Base-by-base conservation (phyloP, 2,113 vertebrate genomes). In the Smithornis capensis region DNA sequence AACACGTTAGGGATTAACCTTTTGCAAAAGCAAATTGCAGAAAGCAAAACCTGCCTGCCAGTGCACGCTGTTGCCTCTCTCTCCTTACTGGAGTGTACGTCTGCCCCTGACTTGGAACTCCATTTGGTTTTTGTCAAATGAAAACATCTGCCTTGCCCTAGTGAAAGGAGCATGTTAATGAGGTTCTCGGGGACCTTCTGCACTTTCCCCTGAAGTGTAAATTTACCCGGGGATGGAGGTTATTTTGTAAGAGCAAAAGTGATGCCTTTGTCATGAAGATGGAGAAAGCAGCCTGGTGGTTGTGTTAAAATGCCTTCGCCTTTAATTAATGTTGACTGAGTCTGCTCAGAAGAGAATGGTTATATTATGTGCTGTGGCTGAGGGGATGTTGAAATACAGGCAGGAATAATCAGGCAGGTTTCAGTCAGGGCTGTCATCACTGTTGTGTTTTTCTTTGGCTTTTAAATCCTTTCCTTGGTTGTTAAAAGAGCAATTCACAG, bases 381-480 rank as follows among this genome's bases (percentile, higher is more conserved):
- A 50, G n/a, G 75, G n/a, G 73, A 63, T 92, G 89, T 76, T 97
- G 97, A 97, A 96, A 96, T 91, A 88, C 77, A 79, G 82, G 50
- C 75, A 87, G 56, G n/a, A 94, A 83, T 92, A 92, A 96, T 49
- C 83, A 96, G 69, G 38, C 80, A 87, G 65, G 57, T 92, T 90
- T 86, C 91, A 74, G n/a, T 94, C 92, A 89, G 83, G n/a, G 59
- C 33, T 97, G 42, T 92, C 37, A 0, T 92, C 63, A 2, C 79
- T 44, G 44, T 70, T 93, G 71, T 87, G 45, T 96, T 86, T 94
- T 44, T 71, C 47, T 68, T 83, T 92, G 84, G 63, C 37, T 94
- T 93, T 79, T 64, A 83, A 73, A 82, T 87, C 31, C 69, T 88
- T 87, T 75, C 55, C 19, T 11, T 94, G 38, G 40, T 81, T 59